These are phyloP conservation scores for Craseonycteris thonglongyai DNA, from an alignment of 2,113 vertebrate genomes.

Conservation along the genomic window DNA sequence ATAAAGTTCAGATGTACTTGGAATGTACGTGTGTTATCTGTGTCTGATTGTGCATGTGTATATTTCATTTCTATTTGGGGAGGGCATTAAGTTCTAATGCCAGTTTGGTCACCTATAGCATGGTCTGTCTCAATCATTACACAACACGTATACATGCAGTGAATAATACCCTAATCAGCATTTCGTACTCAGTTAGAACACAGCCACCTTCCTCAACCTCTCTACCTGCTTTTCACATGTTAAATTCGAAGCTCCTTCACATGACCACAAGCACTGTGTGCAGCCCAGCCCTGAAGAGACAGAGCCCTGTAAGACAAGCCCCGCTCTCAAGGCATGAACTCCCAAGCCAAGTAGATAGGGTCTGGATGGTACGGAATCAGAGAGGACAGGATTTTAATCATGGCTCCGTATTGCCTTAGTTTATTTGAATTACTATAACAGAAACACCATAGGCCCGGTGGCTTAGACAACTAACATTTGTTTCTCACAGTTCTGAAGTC, in stretches of 20 bases:
- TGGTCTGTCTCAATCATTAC: neutral
- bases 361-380: neutral
- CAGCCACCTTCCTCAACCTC: fast-evolving
- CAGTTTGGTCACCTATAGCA: neutral
- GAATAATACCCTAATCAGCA: neutral
- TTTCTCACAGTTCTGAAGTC: neutral
- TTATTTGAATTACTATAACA: neutral
- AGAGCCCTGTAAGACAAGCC: neutral
- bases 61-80: neutral
- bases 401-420: neutral
- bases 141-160: neutral
- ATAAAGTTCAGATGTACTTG: neutral
- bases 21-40: neutral
- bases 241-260: neutral
- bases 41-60: neutral
- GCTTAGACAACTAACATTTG: neutral
- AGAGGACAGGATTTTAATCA: neutral
- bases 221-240: neutral
- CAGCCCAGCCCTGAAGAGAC: neutral
- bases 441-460: neutral
- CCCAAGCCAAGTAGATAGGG: neutral
- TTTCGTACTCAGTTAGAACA: neutral
- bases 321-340: neutral
- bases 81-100: neutral
- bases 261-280: neutral